Conservation (phyloP, 2,888 invertebrate species). For the Cerastoderma edule region DNA sequence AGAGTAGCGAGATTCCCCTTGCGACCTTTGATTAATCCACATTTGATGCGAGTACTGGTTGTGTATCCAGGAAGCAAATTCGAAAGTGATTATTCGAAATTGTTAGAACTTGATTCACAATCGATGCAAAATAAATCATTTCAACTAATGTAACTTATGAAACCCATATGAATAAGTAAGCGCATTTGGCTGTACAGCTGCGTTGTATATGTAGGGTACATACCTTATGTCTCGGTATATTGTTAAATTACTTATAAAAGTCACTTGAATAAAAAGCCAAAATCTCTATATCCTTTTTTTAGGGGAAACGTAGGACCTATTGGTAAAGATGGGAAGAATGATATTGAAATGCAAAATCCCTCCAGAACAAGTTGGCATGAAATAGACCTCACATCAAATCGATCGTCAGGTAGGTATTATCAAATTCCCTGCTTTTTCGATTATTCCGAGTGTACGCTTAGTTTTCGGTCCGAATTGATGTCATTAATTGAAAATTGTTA, state of each 20-base stretch:
- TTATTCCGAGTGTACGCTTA: background rate
- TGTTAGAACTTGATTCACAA: too few species aligned
- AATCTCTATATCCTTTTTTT: background rate
- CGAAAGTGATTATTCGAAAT: too few species aligned
- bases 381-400: background rate
- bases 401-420: constrained; percentile 5
- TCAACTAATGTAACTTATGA: too few species aligned
- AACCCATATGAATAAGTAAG: too few species aligned
- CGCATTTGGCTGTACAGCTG: too few species aligned
- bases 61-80: too few species aligned
- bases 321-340: background rate
- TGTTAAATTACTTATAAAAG: background rate
- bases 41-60: too few species aligned
- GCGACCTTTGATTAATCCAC: too few species aligned
- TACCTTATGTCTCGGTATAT: background rate
- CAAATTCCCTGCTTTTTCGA: background rate
- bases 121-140: too few species aligned
- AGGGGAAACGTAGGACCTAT: background rate
- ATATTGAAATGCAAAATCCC: background rate
- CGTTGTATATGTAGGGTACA: background rate
- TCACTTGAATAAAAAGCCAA: background rate
- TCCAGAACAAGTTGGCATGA: constrained; percentile 6
- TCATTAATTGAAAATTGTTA: too few species aligned
- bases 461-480: background rate
- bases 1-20: too few species aligned